A percentile compares a stretch with the other conserved stretches of the same genome.
Evolutionary conservation across 2,113 vertebrate species (phyloP).

Genomic region (Tichodroma muraria): DNA sequence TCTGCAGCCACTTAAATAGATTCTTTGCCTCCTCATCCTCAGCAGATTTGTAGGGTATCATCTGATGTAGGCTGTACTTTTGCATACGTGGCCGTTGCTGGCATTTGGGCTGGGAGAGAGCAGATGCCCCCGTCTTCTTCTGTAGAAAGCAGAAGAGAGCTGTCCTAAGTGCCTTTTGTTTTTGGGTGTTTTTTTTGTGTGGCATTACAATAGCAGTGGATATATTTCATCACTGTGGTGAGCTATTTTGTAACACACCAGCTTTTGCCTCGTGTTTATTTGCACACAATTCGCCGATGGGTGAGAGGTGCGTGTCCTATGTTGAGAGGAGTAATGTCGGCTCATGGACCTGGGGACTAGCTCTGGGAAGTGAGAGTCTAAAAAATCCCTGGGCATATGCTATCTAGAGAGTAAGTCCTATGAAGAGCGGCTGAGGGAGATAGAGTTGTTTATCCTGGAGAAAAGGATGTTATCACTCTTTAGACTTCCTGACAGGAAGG

Average conservation of each 20-base stretch:
- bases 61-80: background rate
- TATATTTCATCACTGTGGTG: background rate
- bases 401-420: background rate
- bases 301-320: background rate
- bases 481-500: background rate
- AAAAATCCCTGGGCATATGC: background rate
- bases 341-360: background rate
- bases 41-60: background rate
- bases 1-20: background rate
- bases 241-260: background rate
- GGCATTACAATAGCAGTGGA: background rate
- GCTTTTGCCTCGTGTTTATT: background rate
- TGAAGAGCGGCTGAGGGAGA: too few species aligned
- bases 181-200: background rate
- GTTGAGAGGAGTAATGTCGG: background rate
- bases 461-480: too few species aligned
- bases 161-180: background rate
- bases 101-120: background rate
- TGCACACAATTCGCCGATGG: fast-evolving
- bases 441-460: too few species aligned
- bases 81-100: background rate
- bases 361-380: background rate
- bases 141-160: background rate
- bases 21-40: background rate
- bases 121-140: background rate